Conservation (phyloP, 2,888 invertebrate species). For the Chrysina gloriosa region DNA sequence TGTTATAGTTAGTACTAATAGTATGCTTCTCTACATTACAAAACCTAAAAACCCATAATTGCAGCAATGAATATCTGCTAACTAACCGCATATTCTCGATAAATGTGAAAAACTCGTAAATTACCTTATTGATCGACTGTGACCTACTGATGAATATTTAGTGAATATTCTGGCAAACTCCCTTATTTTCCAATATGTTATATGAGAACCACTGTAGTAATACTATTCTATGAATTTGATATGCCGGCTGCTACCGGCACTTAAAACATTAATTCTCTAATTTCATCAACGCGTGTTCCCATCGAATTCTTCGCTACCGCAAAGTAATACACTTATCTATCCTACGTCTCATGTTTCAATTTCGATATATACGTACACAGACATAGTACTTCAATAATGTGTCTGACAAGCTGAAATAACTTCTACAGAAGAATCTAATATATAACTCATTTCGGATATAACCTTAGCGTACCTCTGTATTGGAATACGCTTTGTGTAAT, state of each 20-base stretch:
- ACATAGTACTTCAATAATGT: neutral
- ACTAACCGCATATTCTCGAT: too few relatives aligned
- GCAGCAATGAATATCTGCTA: too few relatives aligned
- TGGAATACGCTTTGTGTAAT: constrained; percentile 20
- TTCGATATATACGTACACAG: neutral
- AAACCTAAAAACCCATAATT: too few relatives aligned
- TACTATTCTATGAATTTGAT: neutral
- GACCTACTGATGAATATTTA: too few relatives aligned
- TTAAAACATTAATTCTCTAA: constrained; percentile 11
- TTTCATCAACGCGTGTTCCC: neutral
- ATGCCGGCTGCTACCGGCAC: neutral
- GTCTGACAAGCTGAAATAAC: neutral
- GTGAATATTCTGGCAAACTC: too few relatives aligned
- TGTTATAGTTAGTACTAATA: too few relatives aligned
- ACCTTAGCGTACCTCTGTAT: constrained; percentile 17
- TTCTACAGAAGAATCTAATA: constrained; percentile 22
- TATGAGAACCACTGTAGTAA: neutral
- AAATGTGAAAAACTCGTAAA: too few relatives aligned
- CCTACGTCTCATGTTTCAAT: neutral
- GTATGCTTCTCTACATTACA: too few relatives aligned
- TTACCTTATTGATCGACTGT: too few relatives aligned
- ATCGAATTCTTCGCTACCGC: neutral
- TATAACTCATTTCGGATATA: constrained; percentile 25
- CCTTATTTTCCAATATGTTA: too few relatives aligned
- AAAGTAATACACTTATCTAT: neutral